Percentiles rank a stretch among this genome's conserved stretches.
These are phyloP conservation scores for Apodemia mormo DNA, from an alignment of 2,888 invertebrate genomes.

Conservation along the genomic window DNA sequence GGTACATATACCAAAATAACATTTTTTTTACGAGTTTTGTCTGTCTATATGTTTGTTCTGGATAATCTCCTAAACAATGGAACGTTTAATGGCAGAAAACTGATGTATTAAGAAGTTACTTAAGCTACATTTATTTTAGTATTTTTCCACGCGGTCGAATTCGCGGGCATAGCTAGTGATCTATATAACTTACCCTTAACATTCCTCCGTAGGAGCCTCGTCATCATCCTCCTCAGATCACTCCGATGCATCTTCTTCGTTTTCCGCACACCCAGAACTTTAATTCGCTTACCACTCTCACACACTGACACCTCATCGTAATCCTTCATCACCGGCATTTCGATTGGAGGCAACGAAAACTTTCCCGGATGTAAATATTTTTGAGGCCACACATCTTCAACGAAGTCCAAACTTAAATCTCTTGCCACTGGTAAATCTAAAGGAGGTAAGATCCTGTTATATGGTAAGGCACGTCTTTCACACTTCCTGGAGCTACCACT, in stretches of 20 bases:
- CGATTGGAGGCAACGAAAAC: conserved; percentile 47
- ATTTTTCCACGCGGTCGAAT: no score
- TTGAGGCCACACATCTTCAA: conserved; percentile 57
- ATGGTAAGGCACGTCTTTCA: conserved; percentile 51
- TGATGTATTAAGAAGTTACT: no score
- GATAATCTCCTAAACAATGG: no score
- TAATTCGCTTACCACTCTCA: conserved; percentile 34
- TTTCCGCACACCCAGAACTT: conserved; percentile 37
- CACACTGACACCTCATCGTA: conserved; percentile 35
- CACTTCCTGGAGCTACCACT: conserved; percentile 42
- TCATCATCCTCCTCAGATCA: conserved; percentile 59
- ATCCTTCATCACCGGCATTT: conserved; percentile 43
- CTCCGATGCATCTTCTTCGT: conserved; percentile 43
- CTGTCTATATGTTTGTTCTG: no score
- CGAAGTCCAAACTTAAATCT: conserved; percentile 42
- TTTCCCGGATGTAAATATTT: conserved; percentile 37
- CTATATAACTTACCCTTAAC: conserved; percentile 48
- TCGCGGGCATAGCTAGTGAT: no score
- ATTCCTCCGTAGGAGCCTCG: conserved; percentile 56
- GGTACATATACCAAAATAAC: no score
- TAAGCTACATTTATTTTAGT: no score
- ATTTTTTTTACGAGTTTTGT: no score
- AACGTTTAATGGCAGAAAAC: no score
- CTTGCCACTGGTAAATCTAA: conserved; percentile 55
- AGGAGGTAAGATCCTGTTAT: conserved; percentile 60